Percentiles rank a stretch among this genome's conserved stretches.
Conservation (phyloP, 2,113 vertebrate genomes). For the Candoia aspera region DNA sequence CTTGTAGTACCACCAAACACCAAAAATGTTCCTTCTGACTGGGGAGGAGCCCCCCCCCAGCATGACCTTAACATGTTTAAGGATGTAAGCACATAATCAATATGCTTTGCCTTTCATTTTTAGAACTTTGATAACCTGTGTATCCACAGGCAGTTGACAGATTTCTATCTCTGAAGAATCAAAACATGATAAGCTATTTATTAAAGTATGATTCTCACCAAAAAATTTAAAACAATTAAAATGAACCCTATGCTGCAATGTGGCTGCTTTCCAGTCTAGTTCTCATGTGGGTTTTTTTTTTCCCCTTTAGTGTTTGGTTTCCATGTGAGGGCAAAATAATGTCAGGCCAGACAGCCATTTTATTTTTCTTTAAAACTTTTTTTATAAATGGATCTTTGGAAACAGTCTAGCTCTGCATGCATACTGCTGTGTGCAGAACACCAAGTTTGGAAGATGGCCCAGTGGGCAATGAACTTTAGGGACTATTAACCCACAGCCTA, state of each 20-base stretch:
- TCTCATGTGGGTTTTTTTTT: not conserved
- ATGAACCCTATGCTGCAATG: not conserved
- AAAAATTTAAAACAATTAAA: slow-evolving; percentile 9
- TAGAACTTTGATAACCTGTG: not conserved
- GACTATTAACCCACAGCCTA: slow-evolving; percentile 73
- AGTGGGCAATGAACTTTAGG: slow-evolving; percentile 59
- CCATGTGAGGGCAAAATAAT: slow-evolving; percentile 42
- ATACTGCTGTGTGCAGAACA: slow-evolving; percentile 62
- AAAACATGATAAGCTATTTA: slow-evolving; percentile 32
- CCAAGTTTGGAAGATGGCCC: slow-evolving; percentile 66
- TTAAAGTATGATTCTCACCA: not conserved
- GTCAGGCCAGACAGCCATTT: slow-evolving; percentile 50
- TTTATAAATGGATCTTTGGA: slow-evolving; percentile 46
- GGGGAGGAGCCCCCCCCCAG: not conserved
- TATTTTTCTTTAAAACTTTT: slow-evolving; percentile 50
- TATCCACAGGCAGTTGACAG: not conserved
- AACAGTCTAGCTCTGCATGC: slow-evolving; percentile 60
- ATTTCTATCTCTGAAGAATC: slow-evolving; percentile 52
- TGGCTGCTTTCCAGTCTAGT: slow-evolving; percentile 31
- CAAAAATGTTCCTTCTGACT: not conserved
- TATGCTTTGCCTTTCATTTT: not conserved
- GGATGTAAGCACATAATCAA: not conserved
- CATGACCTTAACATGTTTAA: not conserved
- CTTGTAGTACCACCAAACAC: not conserved
- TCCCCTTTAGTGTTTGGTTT: slow-evolving; percentile 36